These are phyloP conservation scores for Pilophorus perplexus DNA, from an alignment of 2,888 invertebrate genomes.

Conservation along the genomic window DNA sequence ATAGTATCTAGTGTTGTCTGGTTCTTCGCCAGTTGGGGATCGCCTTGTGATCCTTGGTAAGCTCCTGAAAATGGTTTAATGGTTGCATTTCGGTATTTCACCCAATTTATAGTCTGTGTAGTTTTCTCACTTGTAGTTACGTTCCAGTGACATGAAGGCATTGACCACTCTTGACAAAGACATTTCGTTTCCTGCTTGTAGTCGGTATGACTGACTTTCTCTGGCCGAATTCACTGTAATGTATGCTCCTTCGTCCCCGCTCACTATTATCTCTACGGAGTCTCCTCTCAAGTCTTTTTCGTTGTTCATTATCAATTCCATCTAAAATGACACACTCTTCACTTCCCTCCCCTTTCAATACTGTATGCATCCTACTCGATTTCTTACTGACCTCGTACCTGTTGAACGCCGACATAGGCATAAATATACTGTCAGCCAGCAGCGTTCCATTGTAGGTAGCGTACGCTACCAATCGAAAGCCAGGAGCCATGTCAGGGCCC, in stretches of 20 bases:
- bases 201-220: constrained; percentile 48
- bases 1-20: constrained; percentile 51
- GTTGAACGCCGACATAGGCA: constrained; percentile 57
- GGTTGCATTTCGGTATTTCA: too few species aligned
- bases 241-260: constrained; percentile 57
- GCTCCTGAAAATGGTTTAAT: constrained; percentile 47
- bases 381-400: constrained; percentile 53
- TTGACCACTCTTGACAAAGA: constrained; percentile 52
- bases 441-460: constrained; percentile 54
- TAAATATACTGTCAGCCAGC: constrained; percentile 56
- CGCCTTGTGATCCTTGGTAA: constrained; percentile 51
- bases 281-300: constrained; percentile 59
- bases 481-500: constrained; percentile 59
- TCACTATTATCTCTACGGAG: constrained; percentile 56
- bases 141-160: constrained; percentile 51
- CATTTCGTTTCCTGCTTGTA: constrained; percentile 53
- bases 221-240: constrained; percentile 55
- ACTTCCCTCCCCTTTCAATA: neutral
- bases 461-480: constrained; percentile 57
- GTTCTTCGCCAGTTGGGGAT: constrained; percentile 50
- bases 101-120: neutral
- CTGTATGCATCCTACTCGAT: neutral
- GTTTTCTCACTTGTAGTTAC: constrained; percentile 50
- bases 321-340: constrained; percentile 50
- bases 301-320: constrained; percentile 56